Conservation (phyloP, 2,888 invertebrate species). For the Metacarcinus magister region DNA sequence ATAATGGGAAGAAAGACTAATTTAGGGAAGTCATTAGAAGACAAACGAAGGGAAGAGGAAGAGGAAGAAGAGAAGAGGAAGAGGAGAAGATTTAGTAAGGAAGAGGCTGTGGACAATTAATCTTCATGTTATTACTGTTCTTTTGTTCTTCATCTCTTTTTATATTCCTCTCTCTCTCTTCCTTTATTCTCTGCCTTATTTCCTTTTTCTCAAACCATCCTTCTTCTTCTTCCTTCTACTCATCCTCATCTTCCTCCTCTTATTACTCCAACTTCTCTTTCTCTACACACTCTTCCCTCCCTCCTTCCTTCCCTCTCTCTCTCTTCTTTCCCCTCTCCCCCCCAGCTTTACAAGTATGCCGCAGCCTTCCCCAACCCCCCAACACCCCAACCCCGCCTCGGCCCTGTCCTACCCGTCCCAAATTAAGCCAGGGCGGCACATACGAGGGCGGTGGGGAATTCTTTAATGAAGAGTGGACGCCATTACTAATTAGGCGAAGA, state of each 20-base stretch:
- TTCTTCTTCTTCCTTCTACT: not conserved
- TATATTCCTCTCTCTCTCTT: not conserved
- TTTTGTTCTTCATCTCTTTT: not conserved
- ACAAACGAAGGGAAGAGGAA: no score
- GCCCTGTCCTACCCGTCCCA: not conserved
- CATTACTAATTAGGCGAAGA: conserved; percentile 80
- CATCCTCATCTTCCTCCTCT: not conserved
- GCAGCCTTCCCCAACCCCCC: not conserved
- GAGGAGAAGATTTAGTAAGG: no score
- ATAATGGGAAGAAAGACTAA: no score
- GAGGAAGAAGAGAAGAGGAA: no score
- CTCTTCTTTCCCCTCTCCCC: not conserved
- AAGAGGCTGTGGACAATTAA: not conserved
- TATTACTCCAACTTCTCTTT: not conserved
- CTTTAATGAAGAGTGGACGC: conserved; percentile 81
- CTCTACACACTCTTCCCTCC: not conserved
- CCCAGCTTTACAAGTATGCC: not conserved
- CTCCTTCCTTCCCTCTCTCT: not conserved
- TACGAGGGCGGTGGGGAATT: conserved; percentile 76
- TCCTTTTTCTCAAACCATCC: not conserved
- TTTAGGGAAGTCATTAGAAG: no score
- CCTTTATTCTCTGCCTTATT: not conserved
- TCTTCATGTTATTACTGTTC: not conserved
- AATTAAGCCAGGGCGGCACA: conserved; percentile 69
- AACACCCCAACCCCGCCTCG: not conserved